These are phyloP conservation scores for Diglossa cyanea DNA, from an alignment of 2,797 vertebrate genomes.

Conservation along the genomic window DNA sequence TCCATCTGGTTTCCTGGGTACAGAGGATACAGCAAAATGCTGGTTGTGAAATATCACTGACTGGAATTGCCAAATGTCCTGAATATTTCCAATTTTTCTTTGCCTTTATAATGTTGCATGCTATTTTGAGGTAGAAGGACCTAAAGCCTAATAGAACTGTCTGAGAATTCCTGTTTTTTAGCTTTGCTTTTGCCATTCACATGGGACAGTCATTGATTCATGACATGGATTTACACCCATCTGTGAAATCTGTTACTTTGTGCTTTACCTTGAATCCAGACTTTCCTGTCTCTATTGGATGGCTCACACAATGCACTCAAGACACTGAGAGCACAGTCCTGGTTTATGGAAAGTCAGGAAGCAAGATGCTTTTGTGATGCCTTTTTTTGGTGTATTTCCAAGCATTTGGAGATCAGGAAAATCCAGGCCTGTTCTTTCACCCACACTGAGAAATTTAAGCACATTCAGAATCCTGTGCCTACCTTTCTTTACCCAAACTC, in stretches of 20 bases:
- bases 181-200: background rate
- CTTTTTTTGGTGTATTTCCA: background rate
- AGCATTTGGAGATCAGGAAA: background rate
- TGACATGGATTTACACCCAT: fast-evolving
- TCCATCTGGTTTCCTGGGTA: background rate
- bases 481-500: background rate
- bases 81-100: background rate
- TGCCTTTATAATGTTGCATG: background rate
- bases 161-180: background rate
- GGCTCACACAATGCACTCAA: background rate
- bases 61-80: background rate
- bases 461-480: background rate
- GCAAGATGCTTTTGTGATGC: background rate
- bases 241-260: background rate
- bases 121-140: background rate
- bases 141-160: background rate
- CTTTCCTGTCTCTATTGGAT: background rate
- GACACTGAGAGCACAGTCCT: background rate
- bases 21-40: background rate
- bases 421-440: background rate
- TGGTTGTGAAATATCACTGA: background rate
- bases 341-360: background rate
- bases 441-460: background rate
- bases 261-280: background rate
- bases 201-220: background rate